These are phyloP conservation scores for Limosa lapponica DNA, from an alignment of 2,797 vertebrate genomes.

Conservation along the genomic window DNA sequence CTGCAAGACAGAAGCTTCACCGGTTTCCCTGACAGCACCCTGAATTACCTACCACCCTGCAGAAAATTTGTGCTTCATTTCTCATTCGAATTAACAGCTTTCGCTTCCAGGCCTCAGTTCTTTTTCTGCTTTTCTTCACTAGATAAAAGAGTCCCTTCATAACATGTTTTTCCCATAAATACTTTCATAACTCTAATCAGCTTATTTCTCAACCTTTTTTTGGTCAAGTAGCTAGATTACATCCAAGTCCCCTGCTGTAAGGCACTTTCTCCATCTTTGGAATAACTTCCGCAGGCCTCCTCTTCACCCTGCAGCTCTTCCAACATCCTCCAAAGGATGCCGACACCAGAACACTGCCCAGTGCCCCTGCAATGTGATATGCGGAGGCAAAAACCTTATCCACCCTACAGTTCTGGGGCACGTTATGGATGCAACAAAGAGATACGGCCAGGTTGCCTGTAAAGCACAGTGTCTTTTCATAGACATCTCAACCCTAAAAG, in stretches of 20 bases:
- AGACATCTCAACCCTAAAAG: background rate
- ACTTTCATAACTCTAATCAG: background rate
- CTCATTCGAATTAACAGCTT: background rate
- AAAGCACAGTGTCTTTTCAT: background rate
- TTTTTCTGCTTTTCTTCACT: background rate
- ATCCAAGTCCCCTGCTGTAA: background rate
- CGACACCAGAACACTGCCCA: background rate
- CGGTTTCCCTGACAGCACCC: background rate
- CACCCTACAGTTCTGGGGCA: background rate
- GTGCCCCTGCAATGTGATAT: background rate
- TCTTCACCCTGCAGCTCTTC: background rate
- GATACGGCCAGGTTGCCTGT: background rate
- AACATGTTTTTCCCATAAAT: background rate
- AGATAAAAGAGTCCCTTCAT: background rate
- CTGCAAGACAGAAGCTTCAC: background rate
- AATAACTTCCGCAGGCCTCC: background rate
- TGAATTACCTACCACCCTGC: background rate
- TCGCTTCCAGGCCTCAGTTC: background rate
- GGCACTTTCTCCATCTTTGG: background rate
- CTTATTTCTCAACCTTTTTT: background rate
- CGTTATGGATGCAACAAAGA: background rate
- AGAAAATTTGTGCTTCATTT: background rate
- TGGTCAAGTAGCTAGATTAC: background rate
- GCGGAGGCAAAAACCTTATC: background rate
- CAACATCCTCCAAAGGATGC: background rate